Percentiles rank a stretch among this genome's conserved stretches.
Evolutionary conservation across 2,797 vertebrate species (phyloP).

Genomic region (Synaphobranchus kaupii): DNA sequence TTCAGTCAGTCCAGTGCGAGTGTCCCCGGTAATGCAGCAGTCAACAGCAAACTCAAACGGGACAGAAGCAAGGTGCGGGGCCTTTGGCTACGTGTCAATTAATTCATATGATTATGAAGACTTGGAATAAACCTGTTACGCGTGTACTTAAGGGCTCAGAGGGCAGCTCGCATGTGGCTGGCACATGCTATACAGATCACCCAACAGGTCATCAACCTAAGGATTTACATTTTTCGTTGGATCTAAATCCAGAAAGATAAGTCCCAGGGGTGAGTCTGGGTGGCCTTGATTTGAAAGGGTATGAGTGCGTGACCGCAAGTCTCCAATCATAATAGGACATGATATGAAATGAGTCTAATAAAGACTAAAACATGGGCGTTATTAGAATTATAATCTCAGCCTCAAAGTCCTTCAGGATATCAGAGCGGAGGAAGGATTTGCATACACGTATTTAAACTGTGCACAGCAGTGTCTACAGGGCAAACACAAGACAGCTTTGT

Average conservation of each 20-base stretch:
- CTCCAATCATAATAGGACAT: neutral
- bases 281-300: neutral
- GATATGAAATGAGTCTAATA: neutral
- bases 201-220: neutral
- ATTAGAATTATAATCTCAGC: neutral
- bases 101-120: neutral
- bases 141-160: neutral
- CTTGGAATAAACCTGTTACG: neutral
- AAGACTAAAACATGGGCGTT: constrained; percentile 1
- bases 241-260: neutral
- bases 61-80: neutral
- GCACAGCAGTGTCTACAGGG: neutral
- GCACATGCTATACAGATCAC: neutral
- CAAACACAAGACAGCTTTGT: neutral
- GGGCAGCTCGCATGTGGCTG: neutral
- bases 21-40: neutral
- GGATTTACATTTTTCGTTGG: neutral
- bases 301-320: neutral
- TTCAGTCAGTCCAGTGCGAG: neutral
- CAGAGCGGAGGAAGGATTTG: neutral
- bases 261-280: neutral
- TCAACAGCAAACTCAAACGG: neutral
- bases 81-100: neutral
- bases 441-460: neutral
- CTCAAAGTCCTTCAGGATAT: neutral